Evolutionary conservation across 2,888 invertebrate genomes (phyloP), one percentile per base, ranked within the genome.

Genomic region (Pristionchus mayeri): DNA sequence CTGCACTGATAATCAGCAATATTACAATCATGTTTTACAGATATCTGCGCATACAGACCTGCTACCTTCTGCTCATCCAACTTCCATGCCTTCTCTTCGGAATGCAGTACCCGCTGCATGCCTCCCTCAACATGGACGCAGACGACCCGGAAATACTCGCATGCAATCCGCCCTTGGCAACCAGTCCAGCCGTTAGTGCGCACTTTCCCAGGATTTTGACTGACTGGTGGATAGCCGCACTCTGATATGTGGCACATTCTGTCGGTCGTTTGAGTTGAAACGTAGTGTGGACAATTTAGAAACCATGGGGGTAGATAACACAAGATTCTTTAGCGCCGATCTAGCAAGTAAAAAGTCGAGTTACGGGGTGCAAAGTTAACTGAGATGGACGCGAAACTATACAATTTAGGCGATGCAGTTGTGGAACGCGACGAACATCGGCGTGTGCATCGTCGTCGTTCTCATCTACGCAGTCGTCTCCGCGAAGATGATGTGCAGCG

Each of bases 1-100:
- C n/a, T n/a, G n/a, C n/a, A n/a, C n/a, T n/a, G n/a, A n/a, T n/a
- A n/a, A n/a, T n/a, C n/a, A n/a, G n/a, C n/a, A n/a, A n/a, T n/a
- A n/a, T n/a, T n/a, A n/a, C n/a, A n/a, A n/a, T n/a, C n/a, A n/a
- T n/a, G n/a, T n/a, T n/a, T 52, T 78, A 7, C 40, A 80, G 80
- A 37, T 80, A 80, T 18, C 57, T 80, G 16, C 54, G 57, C 37
- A 18, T 57, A 9, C 54, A 37, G 16, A 80, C 37, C 40, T 80
- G 54, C 18, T 80, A 80, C 40, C 57, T 80, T 21, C 2, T 80
- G 24, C 16, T 80, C 57, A 40, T 80, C 40, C 80, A 80, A 80
- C 27, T 80, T n/a, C 80, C 80, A 4, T 80, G 80, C 37, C 21
- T 80, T 37, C 34, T 80, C 57, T 80, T 57, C 40, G 80, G 80